Percentiles rank a stretch among this genome's conserved stretches.
Evolutionary conservation across 1,140 invertebrate species (phyloP).

Genomic region (Platorchestia sp.): DNA sequence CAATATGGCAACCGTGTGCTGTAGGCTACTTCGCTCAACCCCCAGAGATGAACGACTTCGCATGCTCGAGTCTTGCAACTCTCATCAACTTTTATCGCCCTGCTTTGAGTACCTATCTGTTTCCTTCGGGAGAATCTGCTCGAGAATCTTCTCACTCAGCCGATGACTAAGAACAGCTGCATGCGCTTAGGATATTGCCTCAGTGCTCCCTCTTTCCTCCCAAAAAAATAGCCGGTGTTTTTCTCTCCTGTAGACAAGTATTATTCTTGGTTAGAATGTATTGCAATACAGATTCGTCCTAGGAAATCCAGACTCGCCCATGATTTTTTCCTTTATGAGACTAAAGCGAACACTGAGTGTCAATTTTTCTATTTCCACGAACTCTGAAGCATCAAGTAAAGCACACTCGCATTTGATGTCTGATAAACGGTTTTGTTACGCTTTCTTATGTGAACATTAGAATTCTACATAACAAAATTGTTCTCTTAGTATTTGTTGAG

Average conservation of each 20-base stretch:
- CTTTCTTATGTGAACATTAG: too few relatives aligned
- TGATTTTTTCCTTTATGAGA: not conserved
- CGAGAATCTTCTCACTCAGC: not conserved
- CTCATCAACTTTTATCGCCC: constrained; percentile 43
- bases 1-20: too few relatives aligned
- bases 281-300: not conserved
- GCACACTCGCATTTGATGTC: not conserved
- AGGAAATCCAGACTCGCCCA: not conserved
- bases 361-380: not conserved
- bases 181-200: not conserved
- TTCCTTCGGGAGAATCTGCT: not conserved
- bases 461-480: too few relatives aligned
- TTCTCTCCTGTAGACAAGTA: not conserved
- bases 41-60: not conserved
- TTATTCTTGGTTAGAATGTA: not conserved
- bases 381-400: not conserved
- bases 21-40: not conserved
- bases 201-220: too few relatives aligned
- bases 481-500: too few relatives aligned
- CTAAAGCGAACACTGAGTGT: not conserved
- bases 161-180: not conserved
- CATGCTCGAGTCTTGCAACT: not conserved
- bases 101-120: constrained; percentile 39
- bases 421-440: not conserved
- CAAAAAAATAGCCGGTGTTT: not conserved